These are phyloP conservation scores for Maconellicoccus hirsutus DNA, from an alignment of 1,140 invertebrate genomes.

Conservation along the genomic window DNA sequence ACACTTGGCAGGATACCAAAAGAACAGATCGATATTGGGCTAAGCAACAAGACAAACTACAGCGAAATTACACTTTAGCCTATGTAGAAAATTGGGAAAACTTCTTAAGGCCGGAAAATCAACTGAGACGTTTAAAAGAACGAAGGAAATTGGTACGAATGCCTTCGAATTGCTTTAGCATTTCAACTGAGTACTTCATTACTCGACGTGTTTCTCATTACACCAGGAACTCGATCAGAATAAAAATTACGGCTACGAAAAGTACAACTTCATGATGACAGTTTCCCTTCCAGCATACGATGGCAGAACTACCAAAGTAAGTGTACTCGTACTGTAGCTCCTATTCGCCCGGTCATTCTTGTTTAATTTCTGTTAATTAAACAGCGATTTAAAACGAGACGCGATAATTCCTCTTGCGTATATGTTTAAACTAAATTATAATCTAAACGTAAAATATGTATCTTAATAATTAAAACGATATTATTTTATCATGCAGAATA, in stretches of 20 bases:
- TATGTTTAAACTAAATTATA: too few species aligned
- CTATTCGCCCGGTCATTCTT: too few species aligned
- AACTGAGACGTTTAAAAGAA: constrained; percentile 34
- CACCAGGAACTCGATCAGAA: constrained; percentile 25
- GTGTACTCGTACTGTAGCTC: too few species aligned
- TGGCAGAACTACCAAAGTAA: constrained; percentile 24
- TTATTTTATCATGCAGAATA: constrained; percentile 55
- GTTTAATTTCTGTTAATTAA: too few species aligned
- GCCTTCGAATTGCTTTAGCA: not conserved
- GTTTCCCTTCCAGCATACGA: constrained; percentile 24
- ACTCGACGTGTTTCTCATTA: not conserved
- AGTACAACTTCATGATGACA: constrained; percentile 23
- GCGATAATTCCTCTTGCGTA: too few species aligned
- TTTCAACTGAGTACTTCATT: not conserved
- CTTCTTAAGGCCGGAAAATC: constrained; percentile 43
- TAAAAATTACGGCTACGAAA: constrained; percentile 20
- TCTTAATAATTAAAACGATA: too few species aligned
- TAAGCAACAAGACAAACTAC: constrained; percentile 59
- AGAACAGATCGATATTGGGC: constrained; percentile 83
- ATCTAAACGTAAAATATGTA: too few species aligned
- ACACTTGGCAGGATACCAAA: constrained; percentile 56
- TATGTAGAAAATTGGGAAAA: constrained; percentile 44
- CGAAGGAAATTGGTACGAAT: constrained; percentile 16
- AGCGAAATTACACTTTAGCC: constrained; percentile 54
- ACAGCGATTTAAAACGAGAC: too few species aligned